Evolutionary conservation across 2,113 vertebrate genomes (phyloP).

Genomic region (Podarcis cretensis): DNA sequence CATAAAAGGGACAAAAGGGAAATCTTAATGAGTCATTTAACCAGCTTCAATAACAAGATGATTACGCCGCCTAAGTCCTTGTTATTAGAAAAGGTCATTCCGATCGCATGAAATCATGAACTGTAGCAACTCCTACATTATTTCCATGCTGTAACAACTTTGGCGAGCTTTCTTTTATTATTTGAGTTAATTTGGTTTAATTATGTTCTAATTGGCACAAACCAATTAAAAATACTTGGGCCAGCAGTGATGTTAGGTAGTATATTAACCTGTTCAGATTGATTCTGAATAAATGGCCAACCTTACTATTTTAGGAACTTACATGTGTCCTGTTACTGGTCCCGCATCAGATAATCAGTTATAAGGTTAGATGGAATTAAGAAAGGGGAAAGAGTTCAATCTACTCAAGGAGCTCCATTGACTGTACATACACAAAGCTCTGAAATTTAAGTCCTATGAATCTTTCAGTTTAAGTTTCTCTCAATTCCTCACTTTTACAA

Average conservation of each 20-base stretch:
- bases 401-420: neutral
- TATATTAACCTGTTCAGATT: neutral
- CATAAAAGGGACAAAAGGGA: neutral
- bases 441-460: neutral
- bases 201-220: conserved; percentile 36
- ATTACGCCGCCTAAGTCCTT: neutral
- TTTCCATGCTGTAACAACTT: conserved; percentile 11
- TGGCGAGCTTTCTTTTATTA: conserved; percentile 27
- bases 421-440: neutral
- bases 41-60: neutral
- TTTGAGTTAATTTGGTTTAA: conserved; percentile 33
- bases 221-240: conserved; percentile 36
- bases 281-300: neutral
- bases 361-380: neutral
- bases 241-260: neutral
- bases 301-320: neutral
- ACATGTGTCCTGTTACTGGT: neutral
- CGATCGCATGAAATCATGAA: neutral
- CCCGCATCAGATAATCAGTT: neutral
- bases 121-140: neutral
- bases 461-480: too few relatives aligned
- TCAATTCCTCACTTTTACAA: too few relatives aligned
- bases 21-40: conserved; percentile 4
- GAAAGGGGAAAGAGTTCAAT: neutral
- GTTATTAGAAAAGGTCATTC: conserved; percentile 3